phyloP scores from a whole-genome alignment of 2,888 invertebrate species.

The Eupithecia pulchellata region DNA sequence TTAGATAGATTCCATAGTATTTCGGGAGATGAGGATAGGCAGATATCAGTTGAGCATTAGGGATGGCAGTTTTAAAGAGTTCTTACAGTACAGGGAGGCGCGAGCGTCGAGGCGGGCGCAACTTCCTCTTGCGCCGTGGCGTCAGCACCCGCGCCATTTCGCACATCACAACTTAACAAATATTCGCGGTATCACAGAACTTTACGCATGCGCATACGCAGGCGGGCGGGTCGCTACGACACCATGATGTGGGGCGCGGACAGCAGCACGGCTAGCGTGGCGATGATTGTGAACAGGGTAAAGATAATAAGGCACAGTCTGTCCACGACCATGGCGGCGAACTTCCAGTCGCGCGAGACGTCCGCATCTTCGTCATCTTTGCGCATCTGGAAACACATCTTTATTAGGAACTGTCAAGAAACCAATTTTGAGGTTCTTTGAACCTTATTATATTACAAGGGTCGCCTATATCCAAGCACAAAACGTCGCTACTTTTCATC shows the following conservation, averaged over 20 bases:
- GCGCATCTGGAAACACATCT: slow-evolving; percentile 89
- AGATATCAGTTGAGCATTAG: slow-evolving; percentile 74
- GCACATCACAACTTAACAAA: slow-evolving; percentile 88
- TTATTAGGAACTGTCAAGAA: slow-evolving; percentile 2
- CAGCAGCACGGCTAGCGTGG: slow-evolving; percentile 98
- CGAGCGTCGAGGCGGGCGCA: slow-evolving; percentile 78
- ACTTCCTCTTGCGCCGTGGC: slow-evolving; percentile 71
- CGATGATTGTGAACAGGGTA: slow-evolving; percentile 98
- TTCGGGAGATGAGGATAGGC: slow-evolving; percentile 70
- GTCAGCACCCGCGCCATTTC: slow-evolving; percentile 76
- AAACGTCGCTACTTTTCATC: neutral
- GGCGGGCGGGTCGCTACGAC: slow-evolving; percentile 89
- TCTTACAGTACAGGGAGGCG: slow-evolving; percentile 81
- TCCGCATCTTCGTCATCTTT: slow-evolving; percentile 97
- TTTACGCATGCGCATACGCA: slow-evolving; percentile 81
- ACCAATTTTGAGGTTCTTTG: neutral
- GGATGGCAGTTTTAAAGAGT: slow-evolving; percentile 77
- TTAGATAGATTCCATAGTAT: slow-evolving; percentile 61
- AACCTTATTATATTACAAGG: neutral
- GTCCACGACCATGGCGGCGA: slow-evolving; percentile 99
- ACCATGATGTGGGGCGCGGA: slow-evolving; percentile 98
- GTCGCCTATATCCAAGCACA: neutral
- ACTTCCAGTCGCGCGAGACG: slow-evolving; percentile 99
- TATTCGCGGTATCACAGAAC: slow-evolving; percentile 90
- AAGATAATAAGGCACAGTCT: slow-evolving; percentile 99